Base-by-base conservation (phyloP, 2,113 vertebrate species). In the Phaethornis superciliosus region DNA sequence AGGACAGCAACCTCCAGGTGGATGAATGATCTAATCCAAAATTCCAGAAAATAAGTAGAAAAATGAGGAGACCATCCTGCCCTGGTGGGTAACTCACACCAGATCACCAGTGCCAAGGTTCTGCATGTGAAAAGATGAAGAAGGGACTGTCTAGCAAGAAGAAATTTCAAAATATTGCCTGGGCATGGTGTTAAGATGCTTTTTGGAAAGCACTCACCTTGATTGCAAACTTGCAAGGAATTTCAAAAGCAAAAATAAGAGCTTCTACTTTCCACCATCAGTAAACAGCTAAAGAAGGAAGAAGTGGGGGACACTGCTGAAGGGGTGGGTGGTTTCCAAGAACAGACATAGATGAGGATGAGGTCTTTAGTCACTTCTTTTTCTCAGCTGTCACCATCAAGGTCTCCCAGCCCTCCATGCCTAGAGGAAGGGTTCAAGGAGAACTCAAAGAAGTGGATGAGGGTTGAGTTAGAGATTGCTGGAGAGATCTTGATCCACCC, bases 111-210 rank as follows among this genome's bases (percentile, higher is more conserved):
- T 18, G 52, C 4, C 28, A 71, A 60, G 11, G 9, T 20, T 6
- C 20, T 40, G 9, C 4, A 4, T 32, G 27, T 2, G 19, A 15
- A 6, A 81, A 12, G 19, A n/a, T 16, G 15, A 69, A 49, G 16
- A 16, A 69, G 21, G 7, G 4, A 28, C 14, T 7, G 11, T 7
- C 7, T 59, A 9, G 26, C 40, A 21, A 9, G 51, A 70, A 46
- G 27, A 52, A 70, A 75, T 58, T 19, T 35, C 30, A 30, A 89
- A 86, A 30, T 2, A 8, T 60, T 60, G 10, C 5, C n/a, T 23
- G 12, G 7, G 5, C 7, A 12, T 1, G 0, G 4, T 3, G 35
- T 30, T 33, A 59, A 18, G 47, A 51, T 22, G 3, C 5, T 40
- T 22, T 9, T 49, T 9, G 32, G 32, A 67, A 93, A 75, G 32